These are phyloP conservation scores for Stigmatopora argus DNA, from an alignment of 2,113 vertebrate genomes.

Conservation along the genomic window DNA sequence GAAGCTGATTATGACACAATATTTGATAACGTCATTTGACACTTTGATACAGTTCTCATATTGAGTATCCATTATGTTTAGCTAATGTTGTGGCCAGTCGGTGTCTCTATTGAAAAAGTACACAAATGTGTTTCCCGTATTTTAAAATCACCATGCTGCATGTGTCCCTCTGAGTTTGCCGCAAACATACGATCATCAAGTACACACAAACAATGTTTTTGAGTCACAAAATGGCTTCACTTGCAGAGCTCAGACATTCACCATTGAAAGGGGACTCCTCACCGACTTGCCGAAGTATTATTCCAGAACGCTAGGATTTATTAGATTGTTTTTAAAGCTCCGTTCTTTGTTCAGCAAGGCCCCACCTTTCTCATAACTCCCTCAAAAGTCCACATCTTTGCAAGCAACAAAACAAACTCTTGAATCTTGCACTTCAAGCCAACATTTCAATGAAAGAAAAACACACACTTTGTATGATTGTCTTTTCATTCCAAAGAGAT, in stretches of 20 bases:
- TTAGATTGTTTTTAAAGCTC: conserved; percentile 3
- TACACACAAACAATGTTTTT: conserved; percentile 35
- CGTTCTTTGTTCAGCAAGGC: conserved; percentile 10
- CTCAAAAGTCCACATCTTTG: conserved; percentile 11
- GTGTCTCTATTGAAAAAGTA: neutral
- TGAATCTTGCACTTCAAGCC: conserved; percentile 15
- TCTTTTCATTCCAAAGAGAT: conserved; percentile 41
- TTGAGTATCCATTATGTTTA: too few species aligned
- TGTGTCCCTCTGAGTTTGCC: conserved; percentile 46
- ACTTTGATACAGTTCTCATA: neutral
- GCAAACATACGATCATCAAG: conserved; percentile 31
- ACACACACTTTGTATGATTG: conserved; percentile 39
- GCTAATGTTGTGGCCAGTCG: neutral
- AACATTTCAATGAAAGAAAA: conserved; percentile 4
- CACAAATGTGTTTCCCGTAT: neutral
- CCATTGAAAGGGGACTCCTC: neutral
- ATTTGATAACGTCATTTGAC: neutral
- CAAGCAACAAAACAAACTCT: conserved; percentile 10
- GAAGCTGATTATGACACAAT: neutral
- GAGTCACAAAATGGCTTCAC: conserved; percentile 10
- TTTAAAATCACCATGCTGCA: conserved; percentile 26
- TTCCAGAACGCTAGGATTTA: neutral
- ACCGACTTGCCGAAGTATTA: neutral
- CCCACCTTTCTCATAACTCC: neutral
- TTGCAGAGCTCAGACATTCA: conserved; percentile 14